These are phyloP conservation scores for Euwallacea fornicatus DNA, from an alignment of 1,140 invertebrate species.

Conservation along the genomic window DNA sequence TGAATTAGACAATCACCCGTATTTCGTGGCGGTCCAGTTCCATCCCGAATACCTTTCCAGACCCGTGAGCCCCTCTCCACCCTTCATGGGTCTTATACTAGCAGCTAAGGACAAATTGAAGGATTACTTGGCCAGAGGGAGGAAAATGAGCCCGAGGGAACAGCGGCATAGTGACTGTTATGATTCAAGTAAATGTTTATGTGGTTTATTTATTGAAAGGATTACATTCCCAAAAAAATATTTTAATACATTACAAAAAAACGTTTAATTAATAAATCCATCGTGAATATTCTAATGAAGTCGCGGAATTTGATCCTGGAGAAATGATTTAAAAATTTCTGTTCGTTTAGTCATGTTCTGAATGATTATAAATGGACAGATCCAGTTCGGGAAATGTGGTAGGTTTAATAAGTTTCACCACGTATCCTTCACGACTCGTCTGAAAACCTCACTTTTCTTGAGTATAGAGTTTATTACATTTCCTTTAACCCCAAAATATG, in stretches of 20 bases:
- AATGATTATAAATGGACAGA: too few relatives aligned
- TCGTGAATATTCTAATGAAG: too few relatives aligned
- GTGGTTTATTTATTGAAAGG: too few relatives aligned
- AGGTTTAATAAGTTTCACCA: too few relatives aligned
- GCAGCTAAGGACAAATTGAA: slow-evolving; percentile 79
- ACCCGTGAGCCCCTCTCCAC: slow-evolving; percentile 90
- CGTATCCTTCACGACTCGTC: too few relatives aligned
- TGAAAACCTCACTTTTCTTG: too few relatives aligned
- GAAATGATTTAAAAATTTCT: too few relatives aligned
- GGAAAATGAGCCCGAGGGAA: slow-evolving; percentile 51
- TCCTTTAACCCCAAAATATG: too few relatives aligned
- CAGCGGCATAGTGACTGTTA: slow-evolving; percentile 44
- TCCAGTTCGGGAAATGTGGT: too few relatives aligned
- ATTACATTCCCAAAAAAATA: background rate
- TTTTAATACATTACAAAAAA: background rate
- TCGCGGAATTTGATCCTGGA: too few relatives aligned
- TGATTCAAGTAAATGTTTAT: slow-evolving; percentile 40
- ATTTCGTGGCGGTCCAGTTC: slow-evolving; percentile 95
- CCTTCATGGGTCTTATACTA: slow-evolving; percentile 92
- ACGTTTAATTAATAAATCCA: background rate
- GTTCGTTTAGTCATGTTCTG: too few relatives aligned
- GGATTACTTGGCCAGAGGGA: slow-evolving; percentile 69
- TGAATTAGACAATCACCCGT: slow-evolving; percentile 77
- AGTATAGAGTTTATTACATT: too few relatives aligned
- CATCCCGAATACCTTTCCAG: slow-evolving; percentile 97